A percentile compares a stretch with the other conserved stretches of the same genome.
phyloP scores from a whole-genome alignment of 2,888 invertebrate genomes.

The Melipona beecheii region DNA sequence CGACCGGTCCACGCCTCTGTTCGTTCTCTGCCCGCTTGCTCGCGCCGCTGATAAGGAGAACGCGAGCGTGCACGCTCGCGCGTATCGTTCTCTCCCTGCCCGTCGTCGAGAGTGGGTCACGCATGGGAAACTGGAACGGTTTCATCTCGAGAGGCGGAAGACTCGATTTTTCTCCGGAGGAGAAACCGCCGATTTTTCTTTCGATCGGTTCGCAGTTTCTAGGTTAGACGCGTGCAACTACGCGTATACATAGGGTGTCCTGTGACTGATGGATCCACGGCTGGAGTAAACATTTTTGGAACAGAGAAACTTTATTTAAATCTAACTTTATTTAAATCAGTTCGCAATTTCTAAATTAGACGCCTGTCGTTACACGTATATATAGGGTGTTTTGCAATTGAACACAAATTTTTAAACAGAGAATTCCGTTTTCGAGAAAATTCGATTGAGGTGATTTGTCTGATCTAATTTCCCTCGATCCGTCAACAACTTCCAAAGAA shows the following conservation, averaged over 20 bases:
- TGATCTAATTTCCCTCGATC: slow-evolving; percentile 67
- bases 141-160: slow-evolving; percentile 61
- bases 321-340: background rate
- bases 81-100: slow-evolving; percentile 19
- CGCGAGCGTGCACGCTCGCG: slow-evolving; percentile 23
- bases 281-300: too few species aligned
- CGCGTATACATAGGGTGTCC: background rate
- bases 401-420: background rate
- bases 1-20: slow-evolving; percentile 26
- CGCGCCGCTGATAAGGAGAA: slow-evolving; percentile 39
- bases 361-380: too few species aligned
- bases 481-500: slow-evolving; percentile 46
- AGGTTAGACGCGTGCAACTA: slow-evolving; percentile 47
- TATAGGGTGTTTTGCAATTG: background rate
- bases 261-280: background rate
- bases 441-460: background rate
- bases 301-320: background rate
- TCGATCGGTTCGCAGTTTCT: slow-evolving; percentile 65
- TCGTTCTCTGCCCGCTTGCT: background rate
- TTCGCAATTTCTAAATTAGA: too few species aligned
- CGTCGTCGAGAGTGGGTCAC: slow-evolving; percentile 62
- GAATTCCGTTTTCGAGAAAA: background rate
- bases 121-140: slow-evolving; percentile 73
- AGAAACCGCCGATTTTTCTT: slow-evolving; percentile 72
- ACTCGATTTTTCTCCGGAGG: slow-evolving; percentile 72